A percentile compares a stretch with the other conserved stretches of the same genome.
Conservation (phyloP, 1,140 invertebrate genomes). For the Limonius californicus region DNA sequence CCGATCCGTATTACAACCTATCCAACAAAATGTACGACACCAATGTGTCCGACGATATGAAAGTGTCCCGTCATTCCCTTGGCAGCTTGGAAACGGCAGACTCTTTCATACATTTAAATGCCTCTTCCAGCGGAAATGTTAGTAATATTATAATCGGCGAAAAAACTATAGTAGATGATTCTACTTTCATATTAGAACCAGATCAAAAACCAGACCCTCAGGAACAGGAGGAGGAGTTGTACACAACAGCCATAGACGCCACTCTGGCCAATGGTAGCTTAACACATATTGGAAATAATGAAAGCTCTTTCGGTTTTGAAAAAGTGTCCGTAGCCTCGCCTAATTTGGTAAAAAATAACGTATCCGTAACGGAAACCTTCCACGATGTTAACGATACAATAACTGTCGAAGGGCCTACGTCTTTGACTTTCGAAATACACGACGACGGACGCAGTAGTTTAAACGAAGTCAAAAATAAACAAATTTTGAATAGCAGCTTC, state of each 20-base stretch:
- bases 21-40: slow-evolving; percentile 44
- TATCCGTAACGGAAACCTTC: slow-evolving; percentile 36
- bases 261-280: neutral
- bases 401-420: slow-evolving; percentile 29
- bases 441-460: neutral
- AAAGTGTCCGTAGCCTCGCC: slow-evolving; percentile 29
- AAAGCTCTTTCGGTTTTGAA: neutral
- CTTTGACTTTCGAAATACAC: slow-evolving; percentile 28
- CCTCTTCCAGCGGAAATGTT: neutral
- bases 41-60: slow-evolving; percentile 58
- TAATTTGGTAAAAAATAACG: slow-evolving; percentile 33
- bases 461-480: too few species aligned
- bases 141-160: slow-evolving; percentile 34
- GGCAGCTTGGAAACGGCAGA: slow-evolving; percentile 52
- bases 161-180: neutral
- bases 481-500: neutral
- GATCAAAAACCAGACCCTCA: too few species aligned
- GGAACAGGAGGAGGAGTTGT: slow-evolving; percentile 26
- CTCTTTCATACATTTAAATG: too few species aligned
- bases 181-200: slow-evolving; percentile 34
- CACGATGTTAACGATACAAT: slow-evolving; percentile 35
- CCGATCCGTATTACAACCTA: slow-evolving; percentile 19
- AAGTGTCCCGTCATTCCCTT: slow-evolving; percentile 55
- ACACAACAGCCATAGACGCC: slow-evolving; percentile 36
- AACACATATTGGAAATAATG: neutral